Evolutionary conservation across 2,888 invertebrate species (phyloP), one percentile per base, ranked within the genome.

Genomic region (Nemapogon koenigi): DNA sequence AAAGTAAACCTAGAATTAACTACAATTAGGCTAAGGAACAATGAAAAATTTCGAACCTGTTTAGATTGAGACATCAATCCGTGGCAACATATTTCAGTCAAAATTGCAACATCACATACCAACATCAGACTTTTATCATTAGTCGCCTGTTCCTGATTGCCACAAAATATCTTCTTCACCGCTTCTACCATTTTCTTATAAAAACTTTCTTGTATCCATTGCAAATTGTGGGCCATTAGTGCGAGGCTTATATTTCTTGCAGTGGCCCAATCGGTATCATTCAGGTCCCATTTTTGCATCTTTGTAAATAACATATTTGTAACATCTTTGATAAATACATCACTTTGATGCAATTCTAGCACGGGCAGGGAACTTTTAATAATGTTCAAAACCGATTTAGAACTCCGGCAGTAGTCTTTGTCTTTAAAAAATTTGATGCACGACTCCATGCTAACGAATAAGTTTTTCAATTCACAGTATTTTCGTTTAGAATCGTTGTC

Each of bases 81-180:
- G 53, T 85, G 83, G 46, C 82, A 81, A 42, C 84, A 80, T 22
- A 88, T 83, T 66, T 88, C 87, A 1, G 76, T 82, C 36, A 89
- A 52, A 35, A 88, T 60, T 29, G 71, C 71, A 11, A 83, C 67
- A 44, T 84, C 81, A 41, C 83, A 69, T 27, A 88, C 51, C 54
- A 87, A 78, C 27, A 59, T 70, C 45, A 81, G 59, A 50, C 75
- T 71, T 47, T 71, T 76, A 49, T 83, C 84, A 10, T 65, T 60
- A 8, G 39, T 55, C 52, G 53, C 70, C 51, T 59, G 55, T 35
- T 44, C 55, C 44, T 62, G 64, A 22, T 81, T 81, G 3, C 83
- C 80, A 16, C 85, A 81, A 28, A 88, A 60, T 19, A 81, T 69
- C 3, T 64, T 62, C 42, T 71, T 64, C 6, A 87, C 81, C 55